These are phyloP conservation scores for Spilogale gracilis DNA, from an alignment of 2,113 vertebrate genomes.

Conservation along the genomic window DNA sequence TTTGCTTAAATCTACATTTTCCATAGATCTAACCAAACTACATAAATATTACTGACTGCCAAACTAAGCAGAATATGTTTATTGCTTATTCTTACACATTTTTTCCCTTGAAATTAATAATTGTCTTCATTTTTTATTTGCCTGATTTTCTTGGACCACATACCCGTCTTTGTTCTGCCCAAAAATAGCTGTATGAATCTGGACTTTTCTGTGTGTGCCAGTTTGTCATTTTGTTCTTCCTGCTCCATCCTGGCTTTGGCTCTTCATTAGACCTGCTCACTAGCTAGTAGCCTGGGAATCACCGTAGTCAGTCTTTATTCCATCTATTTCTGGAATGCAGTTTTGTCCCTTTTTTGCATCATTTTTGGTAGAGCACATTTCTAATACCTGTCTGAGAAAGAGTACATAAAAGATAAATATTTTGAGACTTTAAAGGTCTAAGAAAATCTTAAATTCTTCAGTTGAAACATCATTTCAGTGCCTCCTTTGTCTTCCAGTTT, in stretches of 20 bases:
- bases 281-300: background rate
- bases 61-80: slow-evolving; percentile 5
- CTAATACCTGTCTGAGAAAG: background rate
- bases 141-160: slow-evolving; percentile 15
- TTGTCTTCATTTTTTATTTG: background rate
- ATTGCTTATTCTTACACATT: background rate
- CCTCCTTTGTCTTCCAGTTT: background rate
- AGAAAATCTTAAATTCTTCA: background rate
- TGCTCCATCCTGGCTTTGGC: background rate
- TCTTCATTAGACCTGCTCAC: background rate
- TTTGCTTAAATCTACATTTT: background rate
- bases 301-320: background rate
- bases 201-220: background rate
- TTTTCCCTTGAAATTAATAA: slow-evolving; percentile 26
- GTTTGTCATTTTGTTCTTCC: background rate
- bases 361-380: slow-evolving; percentile 22
- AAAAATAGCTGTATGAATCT: background rate
- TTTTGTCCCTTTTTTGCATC: background rate
- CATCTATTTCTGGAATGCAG: background rate
- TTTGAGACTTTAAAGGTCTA: background rate
- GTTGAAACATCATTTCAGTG: background rate
- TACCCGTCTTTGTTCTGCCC: background rate
- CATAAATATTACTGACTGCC: slow-evolving; percentile 4
- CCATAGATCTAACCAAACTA: slow-evolving; percentile 34
- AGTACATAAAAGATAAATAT: background rate